phyloP scores from a whole-genome alignment of 2,797 vertebrate genomes.

The Sebastes vulpes region DNA sequence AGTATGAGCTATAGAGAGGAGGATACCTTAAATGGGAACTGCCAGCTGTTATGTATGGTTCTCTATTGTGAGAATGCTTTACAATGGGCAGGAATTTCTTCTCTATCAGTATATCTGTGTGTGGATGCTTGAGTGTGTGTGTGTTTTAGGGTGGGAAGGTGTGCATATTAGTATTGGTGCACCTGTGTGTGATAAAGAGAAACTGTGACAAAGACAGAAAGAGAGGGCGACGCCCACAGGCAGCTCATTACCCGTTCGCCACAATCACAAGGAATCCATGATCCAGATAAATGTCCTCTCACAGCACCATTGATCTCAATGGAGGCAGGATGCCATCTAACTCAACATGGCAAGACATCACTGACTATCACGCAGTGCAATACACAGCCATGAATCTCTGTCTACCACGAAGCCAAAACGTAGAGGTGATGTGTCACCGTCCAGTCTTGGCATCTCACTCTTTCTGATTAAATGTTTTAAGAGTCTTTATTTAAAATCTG shows the following conservation, averaged over 20 bases:
- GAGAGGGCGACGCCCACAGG: slow-evolving; percentile 35
- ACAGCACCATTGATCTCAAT: slow-evolving; percentile 39
- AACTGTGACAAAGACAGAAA: slow-evolving; percentile 45
- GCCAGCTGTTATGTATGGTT: slow-evolving; percentile 48
- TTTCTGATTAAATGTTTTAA: slow-evolving; percentile 26
- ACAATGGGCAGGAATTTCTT: slow-evolving; percentile 17
- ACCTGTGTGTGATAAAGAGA: slow-evolving; percentile 19
- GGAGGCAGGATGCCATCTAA: slow-evolving; percentile 31
- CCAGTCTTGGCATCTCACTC: slow-evolving; percentile 7
- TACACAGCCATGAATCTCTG: neutral
- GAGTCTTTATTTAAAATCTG: slow-evolving; percentile 40
- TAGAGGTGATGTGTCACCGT: slow-evolving; percentile 7
- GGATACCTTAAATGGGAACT: slow-evolving; percentile 27
- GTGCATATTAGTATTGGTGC: neutral
- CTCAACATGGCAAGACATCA: slow-evolving; percentile 17
- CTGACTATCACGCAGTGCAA: neutral
- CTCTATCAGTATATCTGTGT: slow-evolving; percentile 15
- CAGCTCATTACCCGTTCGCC: slow-evolving; percentile 59
- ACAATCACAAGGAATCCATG: slow-evolving; percentile 47
- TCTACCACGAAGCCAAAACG: slow-evolving; percentile 14
- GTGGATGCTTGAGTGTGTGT: neutral
- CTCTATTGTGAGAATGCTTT: slow-evolving; percentile 6
- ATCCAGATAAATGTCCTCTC: slow-evolving; percentile 49
- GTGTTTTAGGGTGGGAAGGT: neutral
- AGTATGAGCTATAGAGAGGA: slow-evolving; percentile 32